phyloP scores from a whole-genome alignment of 2,888 invertebrate species.

The Bombylius discolor region DNA sequence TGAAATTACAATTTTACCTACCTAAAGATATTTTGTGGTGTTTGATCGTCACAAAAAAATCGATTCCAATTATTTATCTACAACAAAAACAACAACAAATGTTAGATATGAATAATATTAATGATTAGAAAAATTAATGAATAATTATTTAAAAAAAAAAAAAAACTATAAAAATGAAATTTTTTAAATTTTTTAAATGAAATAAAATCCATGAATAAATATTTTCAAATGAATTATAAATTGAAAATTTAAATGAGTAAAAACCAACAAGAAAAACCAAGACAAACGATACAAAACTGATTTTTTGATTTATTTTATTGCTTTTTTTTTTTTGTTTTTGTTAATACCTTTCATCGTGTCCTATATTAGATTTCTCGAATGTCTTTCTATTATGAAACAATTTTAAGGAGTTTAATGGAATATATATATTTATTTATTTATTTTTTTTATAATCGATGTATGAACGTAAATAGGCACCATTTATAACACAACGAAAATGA shows the following conservation, averaged over 20 bases:
- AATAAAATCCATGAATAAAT: background rate
- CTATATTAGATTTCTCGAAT: slow-evolving; percentile 33
- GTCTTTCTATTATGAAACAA: slow-evolving; percentile 18
- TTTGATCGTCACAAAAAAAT: slow-evolving; percentile 36
- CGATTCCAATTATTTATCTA: slow-evolving; percentile 54
- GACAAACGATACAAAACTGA: background rate
- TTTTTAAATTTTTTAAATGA: background rate
- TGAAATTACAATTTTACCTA: slow-evolving; percentile 29
- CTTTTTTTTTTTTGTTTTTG: too few relatives aligned
- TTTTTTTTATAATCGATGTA: too few relatives aligned
- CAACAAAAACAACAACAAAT: slow-evolving; percentile 40
- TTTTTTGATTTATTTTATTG: background rate
- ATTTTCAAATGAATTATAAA: background rate
- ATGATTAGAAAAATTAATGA: background rate
- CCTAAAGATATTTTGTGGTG: slow-evolving; percentile 43
- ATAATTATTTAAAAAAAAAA: background rate
- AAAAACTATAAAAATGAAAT: background rate
- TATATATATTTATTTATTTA: too few relatives aligned
- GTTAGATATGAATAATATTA: slow-evolving; percentile 1
- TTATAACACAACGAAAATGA: too few relatives aligned
- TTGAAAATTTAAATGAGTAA: too few relatives aligned
- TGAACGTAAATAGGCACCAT: too few relatives aligned
- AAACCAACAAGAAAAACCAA: too few relatives aligned
- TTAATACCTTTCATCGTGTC: slow-evolving; percentile 34
- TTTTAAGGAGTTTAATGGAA: background rate